Base-by-base conservation (phyloP, 2,797 vertebrate species). In the Acropternis orthonyx region DNA sequence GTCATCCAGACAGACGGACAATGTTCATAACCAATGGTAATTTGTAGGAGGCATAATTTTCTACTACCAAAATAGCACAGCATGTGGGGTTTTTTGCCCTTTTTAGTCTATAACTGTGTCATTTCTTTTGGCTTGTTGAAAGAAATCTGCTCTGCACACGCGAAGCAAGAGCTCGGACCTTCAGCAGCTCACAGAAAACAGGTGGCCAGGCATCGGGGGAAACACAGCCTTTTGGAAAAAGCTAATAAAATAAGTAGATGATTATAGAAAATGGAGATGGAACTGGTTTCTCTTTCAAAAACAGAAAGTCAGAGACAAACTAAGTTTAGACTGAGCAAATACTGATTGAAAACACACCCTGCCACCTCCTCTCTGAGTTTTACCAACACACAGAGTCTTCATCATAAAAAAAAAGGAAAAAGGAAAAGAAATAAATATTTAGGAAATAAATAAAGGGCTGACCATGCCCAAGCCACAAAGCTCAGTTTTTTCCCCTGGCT, bases 11-110 rank as follows among this genome's bases (percentile, higher is more conserved):
- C 91, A 90, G 86, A 88, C 30, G 37, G 81, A 86, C 66, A n/a
- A 94, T 91, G 94, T 62, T 91, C 88, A 85, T 74, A 93, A 93
- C 44, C 65, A 88, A 83, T 71, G 87, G 92, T 10, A 46, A 96
- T 89, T 94, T 96, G 91, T 85, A 95, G 87, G 93, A 89, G 20
- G 12, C 68, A 34, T 88, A 87, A 93, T 88, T 82, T 92, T 59
- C 88, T 93, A 5, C 82, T 92, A 95, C 88, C 68, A 91, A 97
- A 96, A 95, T 81, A 97, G 89, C 92, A 91, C 72, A 81, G 43
- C 44, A 55, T 76, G 55, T 93, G 95, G 88, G 80, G 0, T 63
- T 88, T 82, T 76, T 67, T 80, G 26, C 68, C 84, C 82, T 95
- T 95, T 96, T 95, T 95, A 86, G 87, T 92, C 88, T 73, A 68